Conservation (phyloP, 2,797 vertebrate species). For the Myoxocephalus aenaeus region DNA sequence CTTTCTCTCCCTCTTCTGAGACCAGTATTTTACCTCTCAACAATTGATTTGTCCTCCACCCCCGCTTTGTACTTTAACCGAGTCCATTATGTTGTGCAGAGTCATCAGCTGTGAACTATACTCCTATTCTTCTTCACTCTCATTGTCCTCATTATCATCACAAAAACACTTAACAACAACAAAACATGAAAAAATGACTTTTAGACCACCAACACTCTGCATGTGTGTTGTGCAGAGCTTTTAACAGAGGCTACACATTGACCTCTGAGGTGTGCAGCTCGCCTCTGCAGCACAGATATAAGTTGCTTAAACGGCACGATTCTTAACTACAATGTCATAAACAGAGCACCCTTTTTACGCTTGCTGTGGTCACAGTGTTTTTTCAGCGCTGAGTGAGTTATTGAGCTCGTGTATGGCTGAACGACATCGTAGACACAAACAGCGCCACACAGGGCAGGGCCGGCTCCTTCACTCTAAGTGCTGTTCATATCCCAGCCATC, state of each 20-base stretch:
- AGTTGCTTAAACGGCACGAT: background rate
- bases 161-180: background rate
- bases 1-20: constrained; percentile 42
- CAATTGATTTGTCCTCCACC: constrained; percentile 70
- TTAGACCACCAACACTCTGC: background rate
- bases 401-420: constrained; percentile 14
- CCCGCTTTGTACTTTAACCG: constrained; percentile 51
- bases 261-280: background rate
- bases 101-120: constrained; percentile 71
- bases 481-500: constrained; percentile 75
- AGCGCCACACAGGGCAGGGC: constrained; percentile 66
- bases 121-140: constrained; percentile 38
- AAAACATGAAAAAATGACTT: background rate
- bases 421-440: constrained; percentile 52
- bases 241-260: background rate
- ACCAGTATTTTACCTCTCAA: constrained; percentile 65
- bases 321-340: constrained; percentile 33
- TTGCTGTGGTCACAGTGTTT: background rate
- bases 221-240: background rate
- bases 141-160: constrained; percentile 7
- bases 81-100: constrained; percentile 77
- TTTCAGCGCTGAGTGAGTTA: constrained; percentile 38
- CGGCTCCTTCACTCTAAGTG: constrained; percentile 74
- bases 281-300: background rate
- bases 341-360: constrained; percentile 31